phyloP scores from a whole-genome alignment of 2,113 vertebrate genomes.

The Calonectris borealis region DNA sequence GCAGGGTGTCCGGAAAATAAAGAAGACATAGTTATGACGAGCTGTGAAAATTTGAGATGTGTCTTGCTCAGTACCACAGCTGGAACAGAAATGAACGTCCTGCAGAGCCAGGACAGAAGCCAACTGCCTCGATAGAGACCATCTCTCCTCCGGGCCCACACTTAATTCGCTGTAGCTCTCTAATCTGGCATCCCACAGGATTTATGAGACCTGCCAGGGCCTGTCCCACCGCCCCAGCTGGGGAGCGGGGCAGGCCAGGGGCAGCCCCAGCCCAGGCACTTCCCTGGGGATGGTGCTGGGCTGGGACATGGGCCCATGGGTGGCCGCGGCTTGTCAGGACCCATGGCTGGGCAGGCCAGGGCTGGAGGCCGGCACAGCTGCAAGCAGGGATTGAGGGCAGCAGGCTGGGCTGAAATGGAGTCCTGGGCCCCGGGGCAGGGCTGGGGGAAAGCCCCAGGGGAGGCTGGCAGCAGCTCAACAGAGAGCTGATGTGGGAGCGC shows the following conservation, averaged over 20 bases:
- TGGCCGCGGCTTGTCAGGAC: too few species aligned
- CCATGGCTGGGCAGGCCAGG: neutral
- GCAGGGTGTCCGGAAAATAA: neutral
- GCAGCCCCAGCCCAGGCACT: too few species aligned
- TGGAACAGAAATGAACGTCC: neutral
- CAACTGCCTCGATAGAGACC: neutral
- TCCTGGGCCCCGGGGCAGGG: neutral
- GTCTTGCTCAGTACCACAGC: neutral
- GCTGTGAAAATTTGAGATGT: neutral
- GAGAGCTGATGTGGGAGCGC: neutral
- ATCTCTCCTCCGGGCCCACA: neutral
- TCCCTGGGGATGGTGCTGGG: neutral
- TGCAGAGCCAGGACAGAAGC: neutral
- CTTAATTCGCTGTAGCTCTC: neutral
- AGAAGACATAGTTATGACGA: neutral
- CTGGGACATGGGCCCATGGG: fast-evolving
- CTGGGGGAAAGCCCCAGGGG: neutral
- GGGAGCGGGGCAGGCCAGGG: neutral
- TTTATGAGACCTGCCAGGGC: neutral
- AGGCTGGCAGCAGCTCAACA: neutral
- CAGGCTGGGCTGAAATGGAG: neutral
- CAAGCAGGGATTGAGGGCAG: neutral
- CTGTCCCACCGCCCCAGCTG: too few species aligned
- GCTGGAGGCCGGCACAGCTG: neutral
- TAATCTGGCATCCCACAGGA: neutral